Base-by-base conservation (phyloP, 2,888 invertebrate species). In the Diadegma fenestrale region DNA sequence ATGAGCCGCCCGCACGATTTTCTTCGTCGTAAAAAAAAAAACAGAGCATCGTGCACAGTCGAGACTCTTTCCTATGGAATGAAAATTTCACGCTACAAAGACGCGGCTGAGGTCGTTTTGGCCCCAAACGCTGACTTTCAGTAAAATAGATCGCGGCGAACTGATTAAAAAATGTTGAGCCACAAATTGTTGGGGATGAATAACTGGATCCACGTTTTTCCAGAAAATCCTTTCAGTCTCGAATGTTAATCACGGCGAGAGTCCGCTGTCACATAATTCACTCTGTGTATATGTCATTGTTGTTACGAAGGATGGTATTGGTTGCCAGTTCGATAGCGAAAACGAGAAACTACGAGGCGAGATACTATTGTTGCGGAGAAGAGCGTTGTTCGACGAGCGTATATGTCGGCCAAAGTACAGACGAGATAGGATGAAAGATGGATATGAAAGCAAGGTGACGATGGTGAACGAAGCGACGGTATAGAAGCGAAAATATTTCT, bases 321-420 rank as follows among this genome's bases (percentile, higher is more conserved):
- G 51, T 71, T 48, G 64, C 43, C 68, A 45, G 72, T 58, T 69
- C 63, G 17, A 76, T 72, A 26, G 58, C 80, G 82, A 43, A 66
- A 82, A 80, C 73, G 63, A 66, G 73, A 63, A 85, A 80, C 72
- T 73, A 82, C 80, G 80, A 77, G 64, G 22, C 41, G 19, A n/a
- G n/a, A 41, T 43, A 43, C 41, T 64, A 26, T 73, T 37, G n/a
- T 37, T 54, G 43, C n/a, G 30, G 80, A 68, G 68, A 75, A 54
- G 73, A 58, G 71, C 19, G 37, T 54, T 63, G 43, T 19, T 51
- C 41, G 58, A 64, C 58, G 66, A 54, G 37, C 58, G 22, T 41
- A 48, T 73, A 45, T 80, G 86, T 81, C 85, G 58, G 63, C 41
- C n/a, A 45, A 68, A 64, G 12, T 73, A 63, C 33, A 66, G 19